These are phyloP conservation scores for Drosophila parvula DNA, from an alignment of 1,140 invertebrate genomes.

Conservation along the genomic window DNA sequence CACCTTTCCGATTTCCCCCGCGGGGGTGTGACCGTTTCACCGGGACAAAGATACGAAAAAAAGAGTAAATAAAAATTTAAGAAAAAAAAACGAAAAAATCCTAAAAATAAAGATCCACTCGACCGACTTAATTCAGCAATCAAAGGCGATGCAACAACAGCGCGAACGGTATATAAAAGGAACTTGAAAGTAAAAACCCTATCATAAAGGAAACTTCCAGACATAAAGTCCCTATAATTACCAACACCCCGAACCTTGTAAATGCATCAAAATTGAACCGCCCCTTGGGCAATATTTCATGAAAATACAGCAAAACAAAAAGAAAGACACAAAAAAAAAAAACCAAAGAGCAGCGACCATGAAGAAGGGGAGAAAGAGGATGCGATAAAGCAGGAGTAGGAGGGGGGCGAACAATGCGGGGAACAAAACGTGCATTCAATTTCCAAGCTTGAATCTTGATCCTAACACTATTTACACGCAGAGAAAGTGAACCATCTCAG, in stretches of 20 bases:
- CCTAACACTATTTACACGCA: slow-evolving; percentile 9
- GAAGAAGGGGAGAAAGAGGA: slow-evolving; percentile 9
- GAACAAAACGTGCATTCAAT: slow-evolving; percentile 61
- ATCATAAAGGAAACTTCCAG: slow-evolving; percentile 79
- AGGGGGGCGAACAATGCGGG: slow-evolving; percentile 13
- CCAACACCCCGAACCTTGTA: slow-evolving; percentile 83
- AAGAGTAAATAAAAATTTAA: slow-evolving; percentile 1
- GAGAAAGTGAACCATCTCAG: not conserved
- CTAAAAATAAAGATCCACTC: slow-evolving; percentile 1
- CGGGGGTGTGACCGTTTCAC: not conserved
- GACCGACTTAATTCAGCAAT: slow-evolving; percentile 63
- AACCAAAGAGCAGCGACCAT: slow-evolving; percentile 6
- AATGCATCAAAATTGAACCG: slow-evolving; percentile 83
- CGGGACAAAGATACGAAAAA: not conserved
- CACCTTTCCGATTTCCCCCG: slow-evolving; percentile 1
- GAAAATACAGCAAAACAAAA: slow-evolving; percentile 33
- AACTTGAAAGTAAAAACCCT: slow-evolving; percentile 62
- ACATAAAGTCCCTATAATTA: slow-evolving; percentile 84
- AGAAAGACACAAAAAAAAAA: not conserved
- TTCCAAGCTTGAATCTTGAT: slow-evolving; percentile 38
- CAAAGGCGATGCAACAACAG: slow-evolving; percentile 35
- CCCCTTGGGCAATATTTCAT: slow-evolving; percentile 73
- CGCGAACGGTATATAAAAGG: slow-evolving; percentile 24
- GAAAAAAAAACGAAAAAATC: no score
- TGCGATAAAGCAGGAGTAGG: not conserved